A percentile compares a stretch with the other conserved stretches of the same genome.
phyloP scores from a whole-genome alignment of 2,113 vertebrate genomes.

The Donacobius atricapilla region DNA sequence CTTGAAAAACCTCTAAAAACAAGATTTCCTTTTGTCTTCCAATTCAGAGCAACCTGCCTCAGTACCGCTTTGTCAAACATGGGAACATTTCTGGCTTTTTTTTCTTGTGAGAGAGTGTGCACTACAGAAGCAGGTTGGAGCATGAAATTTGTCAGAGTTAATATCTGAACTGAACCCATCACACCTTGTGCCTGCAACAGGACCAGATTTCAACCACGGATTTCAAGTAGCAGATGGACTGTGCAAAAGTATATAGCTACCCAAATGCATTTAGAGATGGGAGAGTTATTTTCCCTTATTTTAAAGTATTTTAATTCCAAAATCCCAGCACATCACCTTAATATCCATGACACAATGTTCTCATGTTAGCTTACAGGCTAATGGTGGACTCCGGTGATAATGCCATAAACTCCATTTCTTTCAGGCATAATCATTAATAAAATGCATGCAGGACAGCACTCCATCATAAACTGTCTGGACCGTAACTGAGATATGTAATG shows the following conservation, averaged over 20 bases:
- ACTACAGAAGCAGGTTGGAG: background rate
- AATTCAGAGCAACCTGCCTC: background rate
- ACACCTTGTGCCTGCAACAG: background rate
- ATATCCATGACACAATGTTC: background rate
- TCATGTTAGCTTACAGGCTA: background rate
- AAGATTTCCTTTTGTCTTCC: background rate
- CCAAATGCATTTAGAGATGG: background rate
- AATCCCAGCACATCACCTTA: background rate
- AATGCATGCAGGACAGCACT: background rate
- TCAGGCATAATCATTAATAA: slow-evolving; percentile 4
- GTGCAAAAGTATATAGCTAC: background rate
- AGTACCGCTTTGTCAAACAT: background rate
- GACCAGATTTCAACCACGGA: background rate
- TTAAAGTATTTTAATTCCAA: background rate
- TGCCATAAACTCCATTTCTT: slow-evolving; percentile 1
- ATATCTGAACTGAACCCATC: background rate
- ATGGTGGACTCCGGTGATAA: background rate
- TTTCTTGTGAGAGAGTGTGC: background rate
- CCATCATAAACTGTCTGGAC: background rate
- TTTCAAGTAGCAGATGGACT: background rate
- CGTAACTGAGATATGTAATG: background rate
- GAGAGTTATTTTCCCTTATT: background rate
- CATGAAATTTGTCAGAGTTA: background rate
- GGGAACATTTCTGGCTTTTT: background rate
- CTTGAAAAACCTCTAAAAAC: background rate